Evolutionary conservation across 2,888 invertebrate species (phyloP), one percentile per base, ranked within the genome.

Genomic region (Dichetophora obliterata): DNA sequence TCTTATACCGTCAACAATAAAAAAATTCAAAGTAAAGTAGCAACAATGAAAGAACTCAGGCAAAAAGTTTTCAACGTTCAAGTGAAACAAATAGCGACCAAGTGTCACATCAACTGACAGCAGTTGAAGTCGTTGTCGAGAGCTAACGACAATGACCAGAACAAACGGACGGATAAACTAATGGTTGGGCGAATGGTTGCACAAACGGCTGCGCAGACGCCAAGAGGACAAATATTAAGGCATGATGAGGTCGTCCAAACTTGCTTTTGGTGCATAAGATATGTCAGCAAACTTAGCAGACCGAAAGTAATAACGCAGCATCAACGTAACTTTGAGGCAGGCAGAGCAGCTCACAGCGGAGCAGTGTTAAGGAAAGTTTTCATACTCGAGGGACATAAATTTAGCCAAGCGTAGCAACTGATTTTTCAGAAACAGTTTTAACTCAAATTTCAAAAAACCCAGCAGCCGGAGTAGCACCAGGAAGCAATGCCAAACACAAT

Each of bases 321-420:
- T 48, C 43, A 48, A 48, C 68, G 68, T 68, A 8, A 68, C 43
- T 37, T 43, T 66, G 27, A 65, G 16, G 37, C 43, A 61, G 31
- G 5, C 24, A 27, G 22, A 27, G 43, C 5, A 11, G 48, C 27
- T 48, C 5, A 22, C 2, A 50, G 31, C 43, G 37, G 31, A 22
- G 34, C 57, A 16, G 19, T 37, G 19, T 37, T 43, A 48, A 79
- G 75, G 79, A 80, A 80, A 81, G 77, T 81, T 81, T 81, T 77
- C 76, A 77, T 79, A 78, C 81, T 78, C 69, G 74, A 75, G 77
- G 78, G 78, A 80, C 79, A 77, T 76, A 77, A 79, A 81, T 79
- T 81, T 72, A 80, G 75, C 77, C 79, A 79, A 80, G 81, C 78
- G 77, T 75, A 78, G 77, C 76, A 80, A 79, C 80, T 80, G 78